Percentiles rank a stretch among this genome's conserved stretches.
Evolutionary conservation across 2,113 vertebrate genomes (phyloP).

Genomic region (Phalacrocorax brasilianus): DNA sequence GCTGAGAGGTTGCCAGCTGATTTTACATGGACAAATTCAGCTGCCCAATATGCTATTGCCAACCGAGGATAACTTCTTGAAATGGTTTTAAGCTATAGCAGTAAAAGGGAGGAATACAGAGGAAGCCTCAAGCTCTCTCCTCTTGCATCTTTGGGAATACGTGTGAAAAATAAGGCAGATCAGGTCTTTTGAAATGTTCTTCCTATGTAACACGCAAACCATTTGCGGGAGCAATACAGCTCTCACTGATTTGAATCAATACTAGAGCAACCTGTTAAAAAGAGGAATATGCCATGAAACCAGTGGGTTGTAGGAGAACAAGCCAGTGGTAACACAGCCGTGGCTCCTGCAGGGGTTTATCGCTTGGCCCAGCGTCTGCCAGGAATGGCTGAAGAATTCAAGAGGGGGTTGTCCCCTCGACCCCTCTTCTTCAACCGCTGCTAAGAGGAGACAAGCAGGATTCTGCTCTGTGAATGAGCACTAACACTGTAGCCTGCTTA

Average conservation of each 20-base stretch:
- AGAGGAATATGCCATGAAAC: background rate
- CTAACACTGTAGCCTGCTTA: background rate
- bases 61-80: background rate
- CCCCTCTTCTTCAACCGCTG: fast-evolving
- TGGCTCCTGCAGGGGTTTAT: background rate
- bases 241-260: slow-evolving; percentile 13
- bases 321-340: background rate
- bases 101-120: background rate
- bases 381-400: background rate
- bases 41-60: background rate
- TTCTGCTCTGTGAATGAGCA: background rate
- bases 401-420: background rate
- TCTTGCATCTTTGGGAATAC: background rate
- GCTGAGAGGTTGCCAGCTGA: background rate
- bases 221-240: background rate
- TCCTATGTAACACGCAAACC: background rate
- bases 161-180: slow-evolving; percentile 7
- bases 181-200: slow-evolving; percentile 12
- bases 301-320: background rate
- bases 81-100: background rate
- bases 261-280: background rate
- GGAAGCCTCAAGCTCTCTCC: background rate
- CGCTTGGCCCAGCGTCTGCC: background rate
- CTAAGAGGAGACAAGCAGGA: background rate
- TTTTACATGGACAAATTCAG: background rate